These are phyloP conservation scores for Phylloscopus trochiloides DNA, from an alignment of 2,113 vertebrate species.

Conservation along the genomic window DNA sequence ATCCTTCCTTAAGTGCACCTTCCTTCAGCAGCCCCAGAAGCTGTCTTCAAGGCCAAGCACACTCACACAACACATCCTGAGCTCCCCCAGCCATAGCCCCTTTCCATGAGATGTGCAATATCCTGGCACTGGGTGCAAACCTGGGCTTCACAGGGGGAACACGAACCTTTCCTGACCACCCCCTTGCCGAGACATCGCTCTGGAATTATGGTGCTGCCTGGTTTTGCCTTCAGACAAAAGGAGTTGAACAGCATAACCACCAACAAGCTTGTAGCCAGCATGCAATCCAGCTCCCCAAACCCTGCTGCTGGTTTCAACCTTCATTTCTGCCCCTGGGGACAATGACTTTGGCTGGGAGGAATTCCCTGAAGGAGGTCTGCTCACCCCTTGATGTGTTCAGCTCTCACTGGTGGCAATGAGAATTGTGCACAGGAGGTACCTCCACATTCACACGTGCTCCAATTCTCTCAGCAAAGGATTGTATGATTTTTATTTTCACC, in stretches of 20 bases:
- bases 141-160: neutral
- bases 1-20: neutral
- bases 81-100: fast-evolving
- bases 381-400: neutral
- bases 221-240: neutral
- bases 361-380: neutral
- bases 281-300: neutral
- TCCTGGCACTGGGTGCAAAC: neutral
- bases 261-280: neutral
- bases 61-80: neutral
- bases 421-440: neutral
- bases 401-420: neutral
- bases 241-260: neutral
- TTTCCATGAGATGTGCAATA: neutral
- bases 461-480: neutral
- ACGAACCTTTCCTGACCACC: neutral
- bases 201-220: fast-evolving
- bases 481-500: neutral
- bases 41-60: neutral
- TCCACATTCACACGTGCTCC: neutral
- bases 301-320: neutral
- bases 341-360: neutral
- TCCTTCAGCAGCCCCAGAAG: neutral
- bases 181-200: fast-evolving
- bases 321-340: neutral